Evolutionary conservation across 2,888 invertebrate species (phyloP), one percentile per base, ranked within the genome.

Genomic region (Strigamia transsilvanica): DNA sequence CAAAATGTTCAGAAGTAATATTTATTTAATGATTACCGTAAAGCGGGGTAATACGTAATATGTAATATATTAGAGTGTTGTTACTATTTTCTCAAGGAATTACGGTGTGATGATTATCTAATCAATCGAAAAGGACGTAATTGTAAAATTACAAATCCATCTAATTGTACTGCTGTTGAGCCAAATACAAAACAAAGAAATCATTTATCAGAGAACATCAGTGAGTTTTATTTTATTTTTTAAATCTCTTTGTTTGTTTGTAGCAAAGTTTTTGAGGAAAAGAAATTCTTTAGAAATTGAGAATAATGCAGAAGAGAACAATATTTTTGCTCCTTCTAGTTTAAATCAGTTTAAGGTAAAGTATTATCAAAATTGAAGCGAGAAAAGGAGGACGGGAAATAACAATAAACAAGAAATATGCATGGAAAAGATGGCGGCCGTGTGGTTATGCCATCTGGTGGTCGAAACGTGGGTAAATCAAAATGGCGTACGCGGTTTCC

Each of bases 1-100:
- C 88, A 79, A 99, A 99, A 88, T 96, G 96, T 0, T 88, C 99
- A 23, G 99, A 99, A 89, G 90, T 88, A 83, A 15, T 34, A 6
- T 2, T 23, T 27, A n/a, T n/a, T n/a, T n/a, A n/a, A n/a, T n/a
- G n/a, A n/a, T n/a, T n/a, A n/a, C n/a, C n/a, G n/a, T n/a, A n/a
- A n/a, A n/a, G n/a, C n/a, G n/a, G n/a, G n/a, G n/a, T n/a, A n/a
- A n/a, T n/a, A n/a, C n/a, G n/a, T n/a, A n/a, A n/a, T n/a, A n/a
- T n/a, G n/a, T n/a, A n/a, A n/a, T n/a, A 23, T 23, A 66, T n/a
- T 15, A 0, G 6, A 13, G 15, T 73, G 12, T 32, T 15, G 23
- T 73, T 73, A 5, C 32, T 15, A 27, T 27, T 27, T 73, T 27
- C 3, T 1, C 3, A 27, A 73, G 73, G 73, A 73, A 32, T 32